A percentile compares a stretch with the other conserved stretches of the same genome.
phyloP scores from a whole-genome alignment of 2,888 invertebrate species.

The Tetrapedia diversipes region DNA sequence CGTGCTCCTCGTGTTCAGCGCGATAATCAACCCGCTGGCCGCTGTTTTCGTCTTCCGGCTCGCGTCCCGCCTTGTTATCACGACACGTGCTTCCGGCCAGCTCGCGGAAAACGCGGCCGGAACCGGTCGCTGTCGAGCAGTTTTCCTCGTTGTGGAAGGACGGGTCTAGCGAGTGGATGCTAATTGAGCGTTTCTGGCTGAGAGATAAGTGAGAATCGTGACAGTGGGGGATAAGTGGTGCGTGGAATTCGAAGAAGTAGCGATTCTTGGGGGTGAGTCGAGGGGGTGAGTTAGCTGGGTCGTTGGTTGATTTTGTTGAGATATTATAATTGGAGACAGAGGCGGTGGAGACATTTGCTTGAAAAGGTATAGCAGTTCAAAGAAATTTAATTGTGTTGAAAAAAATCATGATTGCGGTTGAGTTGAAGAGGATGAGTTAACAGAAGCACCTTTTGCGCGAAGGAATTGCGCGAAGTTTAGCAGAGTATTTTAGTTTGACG shows the following conservation, averaged over 20 bases:
- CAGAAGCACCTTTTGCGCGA: too few species aligned
- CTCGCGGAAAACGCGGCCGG: background rate
- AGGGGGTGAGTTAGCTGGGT: too few species aligned
- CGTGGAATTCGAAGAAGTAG: background rate
- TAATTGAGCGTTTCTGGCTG: background rate
- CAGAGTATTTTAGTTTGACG: too few species aligned
- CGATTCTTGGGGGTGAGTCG: background rate
- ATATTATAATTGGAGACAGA: background rate
- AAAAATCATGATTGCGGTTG: background rate
- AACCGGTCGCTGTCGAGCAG: background rate
- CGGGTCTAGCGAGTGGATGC: too few species aligned
- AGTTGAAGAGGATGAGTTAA: background rate
- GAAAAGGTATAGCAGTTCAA: background rate
- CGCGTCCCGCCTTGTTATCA: conserved; percentile 19
- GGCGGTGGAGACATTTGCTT: background rate
- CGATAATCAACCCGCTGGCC: conserved; percentile 52
- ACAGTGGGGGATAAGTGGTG: background rate
- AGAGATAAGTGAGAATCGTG: background rate
- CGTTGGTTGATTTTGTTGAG: too few species aligned
- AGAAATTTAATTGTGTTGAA: background rate
- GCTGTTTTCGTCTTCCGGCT: conserved; percentile 27
- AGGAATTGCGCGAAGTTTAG: too few species aligned
- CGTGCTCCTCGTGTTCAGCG: conserved; percentile 49
- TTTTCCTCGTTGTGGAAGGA: background rate
- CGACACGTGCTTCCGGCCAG: conserved; percentile 39